These are phyloP conservation scores for Embiotoca jacksoni DNA, from an alignment of 2,113 vertebrate species.

Conservation along the genomic window DNA sequence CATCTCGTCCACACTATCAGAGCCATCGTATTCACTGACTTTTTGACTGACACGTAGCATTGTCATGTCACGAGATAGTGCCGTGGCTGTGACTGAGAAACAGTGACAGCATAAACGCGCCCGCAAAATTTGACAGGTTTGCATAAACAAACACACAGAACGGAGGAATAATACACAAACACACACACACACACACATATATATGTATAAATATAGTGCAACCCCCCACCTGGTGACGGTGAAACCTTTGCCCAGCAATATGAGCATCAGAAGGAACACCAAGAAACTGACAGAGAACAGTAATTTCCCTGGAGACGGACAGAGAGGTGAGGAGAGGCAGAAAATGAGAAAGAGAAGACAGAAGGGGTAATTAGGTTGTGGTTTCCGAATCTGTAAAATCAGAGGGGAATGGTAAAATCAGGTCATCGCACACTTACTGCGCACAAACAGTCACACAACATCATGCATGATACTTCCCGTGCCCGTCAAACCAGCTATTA, in stretches of 20 bases:
- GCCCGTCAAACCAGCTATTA: constrained; percentile 29
- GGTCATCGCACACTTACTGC: constrained; percentile 55
- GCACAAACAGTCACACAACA: constrained; percentile 22
- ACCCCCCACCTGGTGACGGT: constrained; percentile 90
- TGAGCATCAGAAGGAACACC: constrained; percentile 94
- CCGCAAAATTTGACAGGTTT: constrained; percentile 23
- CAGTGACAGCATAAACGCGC: constrained; percentile 18
- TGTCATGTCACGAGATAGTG: constrained; percentile 26
- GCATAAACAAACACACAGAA: constrained; percentile 16
- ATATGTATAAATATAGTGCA: neutral
- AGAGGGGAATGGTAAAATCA: constrained; percentile 63
- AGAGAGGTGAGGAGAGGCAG: constrained; percentile 55
- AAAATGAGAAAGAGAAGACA: constrained; percentile 52
- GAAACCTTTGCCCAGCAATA: constrained; percentile 94
- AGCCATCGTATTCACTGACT: neutral
- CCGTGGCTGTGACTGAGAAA: constrained; percentile 30
- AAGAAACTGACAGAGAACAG: constrained; percentile 94
- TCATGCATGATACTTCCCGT: constrained; percentile 7
- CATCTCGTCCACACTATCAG: constrained; percentile 20
- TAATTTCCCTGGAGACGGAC: constrained; percentile 89
- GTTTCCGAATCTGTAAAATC: constrained; percentile 71
- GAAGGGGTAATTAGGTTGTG: constrained; percentile 75
- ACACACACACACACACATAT: constrained; percentile 12
- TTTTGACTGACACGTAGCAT: constrained; percentile 50
- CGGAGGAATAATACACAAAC: neutral